Percentiles rank a stretch among this genome's conserved stretches.
Evolutionary conservation across 2,113 vertebrate species (phyloP).

Genomic region (Ophiodon elongatus): DNA sequence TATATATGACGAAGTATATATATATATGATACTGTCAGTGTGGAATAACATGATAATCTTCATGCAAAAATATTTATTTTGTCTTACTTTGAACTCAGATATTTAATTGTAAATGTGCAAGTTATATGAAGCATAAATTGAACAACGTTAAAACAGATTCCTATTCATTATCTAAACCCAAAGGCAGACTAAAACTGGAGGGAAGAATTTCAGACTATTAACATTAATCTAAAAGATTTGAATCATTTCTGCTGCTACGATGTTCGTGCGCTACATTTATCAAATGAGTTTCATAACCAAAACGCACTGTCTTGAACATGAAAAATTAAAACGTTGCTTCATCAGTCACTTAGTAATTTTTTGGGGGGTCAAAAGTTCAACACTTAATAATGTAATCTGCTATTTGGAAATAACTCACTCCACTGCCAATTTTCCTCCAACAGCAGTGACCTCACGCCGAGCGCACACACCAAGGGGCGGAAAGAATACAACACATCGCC

Average conservation of each 20-base stretch:
- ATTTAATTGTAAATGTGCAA: slow-evolving; percentile 19
- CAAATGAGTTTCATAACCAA: neutral
- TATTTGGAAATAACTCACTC: slow-evolving; percentile 29
- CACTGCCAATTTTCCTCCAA: slow-evolving; percentile 24
- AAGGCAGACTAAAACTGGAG: slow-evolving; percentile 8
- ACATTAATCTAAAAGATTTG: neutral
- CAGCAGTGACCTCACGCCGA: slow-evolving; percentile 43
- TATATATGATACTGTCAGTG: neutral
- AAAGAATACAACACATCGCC: slow-evolving; percentile 13
- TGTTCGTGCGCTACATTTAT: neutral
- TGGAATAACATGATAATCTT: neutral
- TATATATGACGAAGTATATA: no score
- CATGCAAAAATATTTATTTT: neutral
- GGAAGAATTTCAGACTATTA: neutral
- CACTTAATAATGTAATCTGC: slow-evolving; percentile 32
- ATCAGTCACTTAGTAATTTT: slow-evolving; percentile 16
- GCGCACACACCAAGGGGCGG: slow-evolving; percentile 19
- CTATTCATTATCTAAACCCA: slow-evolving; percentile 31
- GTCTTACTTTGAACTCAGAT: slow-evolving; percentile 13
- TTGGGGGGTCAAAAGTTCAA: slow-evolving; percentile 49
- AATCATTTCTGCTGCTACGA: neutral
- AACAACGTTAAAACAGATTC: slow-evolving; percentile 15
- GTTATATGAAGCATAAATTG: slow-evolving; percentile 29
- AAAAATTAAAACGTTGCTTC: slow-evolving; percentile 19
- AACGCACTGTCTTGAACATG: slow-evolving; percentile 8